Evolutionary conservation across 2,113 vertebrate genomes (phyloP), one percentile per base, ranked within the genome.

Genomic region (Diphyllodes magnificus): DNA sequence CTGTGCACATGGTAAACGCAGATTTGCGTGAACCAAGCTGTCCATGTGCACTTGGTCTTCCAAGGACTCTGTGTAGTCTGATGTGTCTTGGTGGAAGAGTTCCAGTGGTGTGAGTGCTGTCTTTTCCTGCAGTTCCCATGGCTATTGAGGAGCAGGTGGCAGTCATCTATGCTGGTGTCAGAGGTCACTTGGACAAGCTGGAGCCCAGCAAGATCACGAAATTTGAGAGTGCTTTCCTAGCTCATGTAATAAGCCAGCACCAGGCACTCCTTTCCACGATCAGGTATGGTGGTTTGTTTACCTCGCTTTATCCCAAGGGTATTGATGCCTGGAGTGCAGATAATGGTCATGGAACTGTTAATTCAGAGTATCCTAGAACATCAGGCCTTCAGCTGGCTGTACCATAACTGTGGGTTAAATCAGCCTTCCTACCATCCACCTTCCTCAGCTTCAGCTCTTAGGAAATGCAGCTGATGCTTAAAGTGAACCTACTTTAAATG

Each of bases 141-240:
- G 99, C 99, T 84, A 99, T 99, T 94, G 99, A 99, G 95, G 99
- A 99, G 51, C 99, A 99, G 97, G 99, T 99, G 11, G 97, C 99
- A 1, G 99, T 99, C 82, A 99, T 99, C 96, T 99, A 99, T 8
- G 99, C 99, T 9, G 99, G 99, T 92, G 99, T 99, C 39, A 98
- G 99, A 95, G 99, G 99, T 40, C 97, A 99, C 94, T 96, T 99
- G 96, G 99, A 99, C 98, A 99, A 99, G 90, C 97, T 99, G 98
- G 99, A 99, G 90, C 99, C 99, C 89, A 99, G 98, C 98, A 99
- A 99, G 96, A 99, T 99, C 96, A 99, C 99, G 11, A 99, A 97
- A 95, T 99, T 99, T 25, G 99, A 99, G 98, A 99, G 96, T 30
- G 98, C 99, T 94, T 99, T 99, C 98, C 98, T 99, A 54, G 98